Evolutionary conservation across 2,113 vertebrate species (phyloP).

Genomic region (Raphicerus campestris): DNA sequence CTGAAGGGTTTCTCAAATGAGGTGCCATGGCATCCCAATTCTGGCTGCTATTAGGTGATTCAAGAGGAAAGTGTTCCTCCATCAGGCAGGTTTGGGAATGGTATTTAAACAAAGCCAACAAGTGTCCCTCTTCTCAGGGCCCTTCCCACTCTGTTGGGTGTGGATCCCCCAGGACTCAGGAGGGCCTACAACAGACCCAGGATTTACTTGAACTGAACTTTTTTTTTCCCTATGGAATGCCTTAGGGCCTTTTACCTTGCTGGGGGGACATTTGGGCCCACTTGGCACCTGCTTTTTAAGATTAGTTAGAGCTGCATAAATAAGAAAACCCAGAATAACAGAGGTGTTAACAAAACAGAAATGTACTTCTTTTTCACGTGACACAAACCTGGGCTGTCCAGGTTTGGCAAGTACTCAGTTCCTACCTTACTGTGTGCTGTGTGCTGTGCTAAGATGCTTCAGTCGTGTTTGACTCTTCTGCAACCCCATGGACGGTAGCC

Average conservation of each 20-base stretch:
- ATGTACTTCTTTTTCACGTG: not conserved
- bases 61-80: not conserved
- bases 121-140: not conserved
- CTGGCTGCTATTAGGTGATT: not conserved
- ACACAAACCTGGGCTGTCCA: not conserved
- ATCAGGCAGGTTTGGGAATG: not conserved
- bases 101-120: not conserved
- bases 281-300: not conserved
- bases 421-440: not conserved
- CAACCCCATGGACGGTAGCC: not conserved
- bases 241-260: not conserved
- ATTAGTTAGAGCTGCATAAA: not conserved
- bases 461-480: not conserved
- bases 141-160: rapidly evolving
- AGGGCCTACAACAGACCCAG: not conserved
- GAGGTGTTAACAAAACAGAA: not conserved
- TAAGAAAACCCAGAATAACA: slow-evolving; percentile 1
- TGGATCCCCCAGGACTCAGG: not conserved
- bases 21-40: too few relatives aligned
- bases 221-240: not conserved
- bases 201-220: rapidly evolving
- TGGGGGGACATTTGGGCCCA: not conserved
- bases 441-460: not conserved
- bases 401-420: not conserved
- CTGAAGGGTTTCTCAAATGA: not conserved